phyloP scores from a whole-genome alignment of 2,888 invertebrate species.

The Volucella bombylans region DNA sequence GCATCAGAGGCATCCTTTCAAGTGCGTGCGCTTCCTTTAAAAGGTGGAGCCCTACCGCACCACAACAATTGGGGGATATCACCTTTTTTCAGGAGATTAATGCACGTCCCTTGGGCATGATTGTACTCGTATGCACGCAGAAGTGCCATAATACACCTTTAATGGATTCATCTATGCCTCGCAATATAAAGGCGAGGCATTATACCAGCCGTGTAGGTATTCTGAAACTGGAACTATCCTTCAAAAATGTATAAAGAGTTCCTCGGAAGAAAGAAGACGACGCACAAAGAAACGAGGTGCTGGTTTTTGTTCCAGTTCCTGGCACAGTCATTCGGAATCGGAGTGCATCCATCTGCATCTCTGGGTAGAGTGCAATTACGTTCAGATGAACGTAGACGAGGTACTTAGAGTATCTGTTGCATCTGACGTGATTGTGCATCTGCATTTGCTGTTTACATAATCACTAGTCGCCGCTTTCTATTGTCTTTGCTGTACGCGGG shows the following conservation, averaged over 20 bases:
- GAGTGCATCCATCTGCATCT: constrained; percentile 57
- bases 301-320: background rate
- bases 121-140: constrained; percentile 38
- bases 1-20: constrained; percentile 28
- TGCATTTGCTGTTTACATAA: constrained; percentile 58
- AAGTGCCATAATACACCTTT: constrained; percentile 41
- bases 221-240: background rate
- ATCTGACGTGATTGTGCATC: constrained; percentile 57
- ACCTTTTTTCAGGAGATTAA: constrained; percentile 52
- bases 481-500: constrained; percentile 13
- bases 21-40: constrained; percentile 50
- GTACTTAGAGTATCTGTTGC: constrained; percentile 56
- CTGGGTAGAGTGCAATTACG: background rate
- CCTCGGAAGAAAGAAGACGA: background rate
- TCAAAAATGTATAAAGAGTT: background rate
- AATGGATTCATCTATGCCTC: constrained; percentile 47
- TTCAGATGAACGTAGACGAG: constrained; percentile 30
- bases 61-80: constrained; percentile 44
- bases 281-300: background rate
- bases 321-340: constrained; percentile 8
- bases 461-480: constrained; percentile 42
- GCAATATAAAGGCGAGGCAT: constrained; percentile 21
- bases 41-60: background rate
- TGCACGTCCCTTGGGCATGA: constrained; percentile 39
- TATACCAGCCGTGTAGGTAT: constrained; percentile 8